A percentile compares a stretch with the other conserved stretches of the same genome.
Evolutionary conservation across 2,113 vertebrate genomes (phyloP).

Genomic region (Rhodinocichla rosea): DNA sequence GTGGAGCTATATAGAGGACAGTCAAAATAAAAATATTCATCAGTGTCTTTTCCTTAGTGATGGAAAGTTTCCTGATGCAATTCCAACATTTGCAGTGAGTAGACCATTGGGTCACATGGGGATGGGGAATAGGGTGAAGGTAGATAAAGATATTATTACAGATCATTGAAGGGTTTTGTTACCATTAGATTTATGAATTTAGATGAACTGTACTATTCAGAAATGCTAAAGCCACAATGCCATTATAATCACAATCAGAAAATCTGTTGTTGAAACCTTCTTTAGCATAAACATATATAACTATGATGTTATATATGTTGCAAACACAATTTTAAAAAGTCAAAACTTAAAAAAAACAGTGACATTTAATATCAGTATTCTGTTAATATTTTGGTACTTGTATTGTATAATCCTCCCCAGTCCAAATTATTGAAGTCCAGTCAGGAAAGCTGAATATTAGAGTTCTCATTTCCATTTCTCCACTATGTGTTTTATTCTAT

Average conservation of each 20-base stretch:
- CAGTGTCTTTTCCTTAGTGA: not conserved
- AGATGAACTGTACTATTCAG: not conserved
- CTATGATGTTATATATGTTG: not conserved
- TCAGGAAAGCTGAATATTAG: not conserved
- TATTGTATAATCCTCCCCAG: not conserved
- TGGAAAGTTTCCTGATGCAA: not conserved
- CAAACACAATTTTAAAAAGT: not conserved
- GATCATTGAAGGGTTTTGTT: not conserved
- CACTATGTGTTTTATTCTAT: not conserved
- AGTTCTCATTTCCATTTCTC: not conserved
- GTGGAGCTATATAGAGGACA: not conserved
- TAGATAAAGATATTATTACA: not conserved
- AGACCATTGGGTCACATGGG: not conserved
- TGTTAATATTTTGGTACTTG: not conserved
- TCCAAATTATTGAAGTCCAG: not conserved
- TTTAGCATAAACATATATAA: not conserved
- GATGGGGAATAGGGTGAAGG: accelerated
- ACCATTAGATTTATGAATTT: not conserved
- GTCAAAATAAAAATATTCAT: not conserved
- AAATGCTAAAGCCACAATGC: not conserved
- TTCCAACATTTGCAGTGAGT: not conserved
- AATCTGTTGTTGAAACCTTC: not conserved
- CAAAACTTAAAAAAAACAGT: not conserved
- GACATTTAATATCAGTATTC: not conserved
- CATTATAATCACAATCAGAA: not conserved